phyloP scores from a whole-genome alignment of 2,113 vertebrate genomes.

The Podilymbus podiceps region DNA sequence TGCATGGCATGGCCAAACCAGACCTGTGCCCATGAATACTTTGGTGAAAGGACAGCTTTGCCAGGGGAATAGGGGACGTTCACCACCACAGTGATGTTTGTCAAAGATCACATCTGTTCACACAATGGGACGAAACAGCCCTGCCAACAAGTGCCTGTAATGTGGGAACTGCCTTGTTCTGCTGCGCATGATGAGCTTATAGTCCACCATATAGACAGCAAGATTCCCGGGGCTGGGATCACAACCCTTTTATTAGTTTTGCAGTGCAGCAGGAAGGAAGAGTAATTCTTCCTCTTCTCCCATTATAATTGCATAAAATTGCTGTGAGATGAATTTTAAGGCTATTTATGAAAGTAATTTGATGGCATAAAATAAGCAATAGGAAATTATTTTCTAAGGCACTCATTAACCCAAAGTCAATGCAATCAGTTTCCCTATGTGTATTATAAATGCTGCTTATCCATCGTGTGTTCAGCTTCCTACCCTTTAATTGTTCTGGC shows the following conservation, averaged over 20 bases:
- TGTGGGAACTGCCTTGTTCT: slow-evolving; percentile 15
- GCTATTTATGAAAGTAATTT: slow-evolving; percentile 53
- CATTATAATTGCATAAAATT: slow-evolving; percentile 7
- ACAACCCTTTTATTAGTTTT: slow-evolving; percentile 25
- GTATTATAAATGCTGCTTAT: slow-evolving; percentile 61
- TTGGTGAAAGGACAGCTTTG: background rate
- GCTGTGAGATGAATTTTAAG: slow-evolving; percentile 12
- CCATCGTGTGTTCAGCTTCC: slow-evolving; percentile 57
- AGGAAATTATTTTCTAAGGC: slow-evolving; percentile 59
- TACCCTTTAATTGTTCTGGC: slow-evolving; percentile 16
- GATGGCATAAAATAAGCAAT: slow-evolving; percentile 39
- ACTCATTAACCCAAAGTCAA: slow-evolving; percentile 67
- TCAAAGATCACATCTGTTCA: slow-evolving; percentile 31
- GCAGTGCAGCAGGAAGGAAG: slow-evolving; percentile 33
- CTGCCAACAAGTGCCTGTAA: slow-evolving; percentile 20
- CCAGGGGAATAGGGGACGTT: background rate
- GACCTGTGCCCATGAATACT: background rate
- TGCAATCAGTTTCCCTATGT: slow-evolving; percentile 61
- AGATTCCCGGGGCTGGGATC: slow-evolving; percentile 39
- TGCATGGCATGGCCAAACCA: background rate
- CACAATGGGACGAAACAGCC: slow-evolving; percentile 30
- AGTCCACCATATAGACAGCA: background rate
- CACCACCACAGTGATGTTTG: background rate
- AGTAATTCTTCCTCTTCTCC: slow-evolving; percentile 24
- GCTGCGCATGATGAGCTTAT: background rate